phyloP scores from a whole-genome alignment of 2,113 vertebrate species.

The Eptesicus fuscus region DNA sequence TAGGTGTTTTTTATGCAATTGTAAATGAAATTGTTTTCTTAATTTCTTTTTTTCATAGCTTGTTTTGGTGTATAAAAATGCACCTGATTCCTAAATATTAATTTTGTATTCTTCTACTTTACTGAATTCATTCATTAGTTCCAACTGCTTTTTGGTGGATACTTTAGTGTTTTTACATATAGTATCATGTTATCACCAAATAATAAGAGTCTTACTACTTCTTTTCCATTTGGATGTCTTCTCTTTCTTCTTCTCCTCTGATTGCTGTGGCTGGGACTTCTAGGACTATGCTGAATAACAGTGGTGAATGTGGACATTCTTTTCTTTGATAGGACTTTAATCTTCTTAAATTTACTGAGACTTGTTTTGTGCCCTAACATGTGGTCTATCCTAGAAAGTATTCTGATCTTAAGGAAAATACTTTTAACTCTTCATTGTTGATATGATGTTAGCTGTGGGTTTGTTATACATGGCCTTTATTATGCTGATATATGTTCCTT shows the following conservation, averaged over 20 bases:
- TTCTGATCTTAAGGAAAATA: background rate
- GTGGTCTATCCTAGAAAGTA: too few species aligned
- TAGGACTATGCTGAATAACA: background rate
- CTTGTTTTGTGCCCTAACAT: too few species aligned
- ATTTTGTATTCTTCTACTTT: background rate
- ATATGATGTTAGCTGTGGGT: background rate
- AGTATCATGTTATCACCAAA: background rate
- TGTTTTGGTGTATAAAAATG: background rate
- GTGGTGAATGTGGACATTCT: background rate
- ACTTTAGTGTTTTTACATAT: background rate
- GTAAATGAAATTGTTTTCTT: background rate
- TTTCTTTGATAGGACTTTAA: too few species aligned
- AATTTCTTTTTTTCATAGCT: background rate
- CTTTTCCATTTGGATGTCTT: background rate
- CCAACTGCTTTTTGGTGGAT: background rate
- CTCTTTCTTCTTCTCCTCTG: background rate
- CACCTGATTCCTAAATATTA: background rate
- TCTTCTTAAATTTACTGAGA: too few species aligned
- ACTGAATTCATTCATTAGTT: background rate
- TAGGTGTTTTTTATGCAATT: background rate
- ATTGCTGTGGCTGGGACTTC: background rate
- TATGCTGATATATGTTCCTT: background rate
- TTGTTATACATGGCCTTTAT: background rate
- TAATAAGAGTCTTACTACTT: background rate
- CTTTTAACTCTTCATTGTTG: background rate